Evolutionary conservation across 2,888 invertebrate species (phyloP).

Genomic region (Ochropleura leucogaster): DNA sequence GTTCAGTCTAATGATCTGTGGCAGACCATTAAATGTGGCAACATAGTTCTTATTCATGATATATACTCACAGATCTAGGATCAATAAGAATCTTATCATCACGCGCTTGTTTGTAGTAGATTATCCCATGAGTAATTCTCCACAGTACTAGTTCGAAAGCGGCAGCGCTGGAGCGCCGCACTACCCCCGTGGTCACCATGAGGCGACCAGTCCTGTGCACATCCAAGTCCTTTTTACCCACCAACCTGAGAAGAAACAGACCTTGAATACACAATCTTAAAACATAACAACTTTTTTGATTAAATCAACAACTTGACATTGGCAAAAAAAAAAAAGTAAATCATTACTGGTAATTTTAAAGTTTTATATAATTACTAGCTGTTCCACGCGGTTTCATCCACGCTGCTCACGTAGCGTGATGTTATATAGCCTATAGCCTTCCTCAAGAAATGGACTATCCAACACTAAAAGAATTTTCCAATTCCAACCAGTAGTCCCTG

Average conservation of each 20-base stretch:
- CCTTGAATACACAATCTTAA: not conserved
- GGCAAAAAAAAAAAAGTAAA: not conserved
- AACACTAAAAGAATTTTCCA: too few relatives aligned
- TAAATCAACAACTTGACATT: not conserved
- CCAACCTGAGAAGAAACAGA: conserved; percentile 9
- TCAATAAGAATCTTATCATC: conserved; percentile 94
- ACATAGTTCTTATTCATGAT: not conserved
- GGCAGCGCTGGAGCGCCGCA: conserved; percentile 73
- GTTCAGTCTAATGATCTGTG: not conserved
- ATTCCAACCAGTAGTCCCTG: too few relatives aligned
- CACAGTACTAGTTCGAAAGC: conserved; percentile 84
- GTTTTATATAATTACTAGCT: too few relatives aligned
- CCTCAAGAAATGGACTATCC: too few relatives aligned
- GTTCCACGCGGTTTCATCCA: too few relatives aligned
- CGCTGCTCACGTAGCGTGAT: too few relatives aligned
- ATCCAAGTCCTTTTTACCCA: too few relatives aligned
- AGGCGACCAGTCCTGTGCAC: conserved; percentile 72
- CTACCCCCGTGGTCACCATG: conserved; percentile 79
- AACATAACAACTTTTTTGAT: not conserved
- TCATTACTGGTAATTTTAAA: too few relatives aligned
- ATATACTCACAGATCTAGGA: conserved; percentile 92
- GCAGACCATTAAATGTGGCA: not conserved
- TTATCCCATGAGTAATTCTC: conserved; percentile 93
- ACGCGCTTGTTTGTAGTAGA: conserved; percentile 95
- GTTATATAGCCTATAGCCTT: too few relatives aligned